A percentile compares a stretch with the other conserved stretches of the same genome.
Conservation (phyloP, 2,888 invertebrate species). For the Automeris io region DNA sequence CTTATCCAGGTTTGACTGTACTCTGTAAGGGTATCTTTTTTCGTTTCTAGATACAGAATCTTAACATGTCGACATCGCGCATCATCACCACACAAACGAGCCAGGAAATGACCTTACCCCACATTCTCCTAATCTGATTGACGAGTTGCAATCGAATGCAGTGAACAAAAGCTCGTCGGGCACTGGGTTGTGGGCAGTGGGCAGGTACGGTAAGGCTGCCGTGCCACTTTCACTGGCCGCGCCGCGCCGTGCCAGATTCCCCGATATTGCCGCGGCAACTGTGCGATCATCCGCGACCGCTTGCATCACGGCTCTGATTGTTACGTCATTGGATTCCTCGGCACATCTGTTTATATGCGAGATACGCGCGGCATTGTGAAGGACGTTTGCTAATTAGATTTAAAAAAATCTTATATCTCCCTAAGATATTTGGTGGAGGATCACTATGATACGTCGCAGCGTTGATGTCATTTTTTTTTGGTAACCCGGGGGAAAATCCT, state of each 20-base stretch:
- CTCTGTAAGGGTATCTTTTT: no score
- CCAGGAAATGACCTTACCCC: background rate
- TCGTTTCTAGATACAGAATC: no score
- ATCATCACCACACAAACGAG: no score
- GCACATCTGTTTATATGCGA: slow-evolving; percentile 26
- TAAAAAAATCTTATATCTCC: no score
- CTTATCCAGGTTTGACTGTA: no score
- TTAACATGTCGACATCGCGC: no score
- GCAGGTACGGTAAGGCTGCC: slow-evolving; percentile 11
- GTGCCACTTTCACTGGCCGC: slow-evolving; percentile 62
- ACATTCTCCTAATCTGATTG: no score
- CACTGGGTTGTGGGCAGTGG: background rate
- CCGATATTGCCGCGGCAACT: slow-evolving; percentile 29
- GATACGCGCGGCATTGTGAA: slow-evolving; percentile 37
- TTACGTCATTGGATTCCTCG: slow-evolving; percentile 61
- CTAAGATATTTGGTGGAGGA: no score
- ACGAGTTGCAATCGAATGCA: background rate
- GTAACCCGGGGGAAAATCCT: no score
- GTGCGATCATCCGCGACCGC: slow-evolving; percentile 33
- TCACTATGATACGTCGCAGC: no score
- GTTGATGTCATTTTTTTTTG: no score
- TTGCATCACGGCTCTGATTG: slow-evolving; percentile 47
- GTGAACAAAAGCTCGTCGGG: slow-evolving; percentile 1
- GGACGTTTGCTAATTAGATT: slow-evolving; percentile 38
- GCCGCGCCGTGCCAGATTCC: slow-evolving; percentile 56